Base-by-base conservation (phyloP, 2,113 vertebrate species). In the Coreoperca whiteheadi region DNA sequence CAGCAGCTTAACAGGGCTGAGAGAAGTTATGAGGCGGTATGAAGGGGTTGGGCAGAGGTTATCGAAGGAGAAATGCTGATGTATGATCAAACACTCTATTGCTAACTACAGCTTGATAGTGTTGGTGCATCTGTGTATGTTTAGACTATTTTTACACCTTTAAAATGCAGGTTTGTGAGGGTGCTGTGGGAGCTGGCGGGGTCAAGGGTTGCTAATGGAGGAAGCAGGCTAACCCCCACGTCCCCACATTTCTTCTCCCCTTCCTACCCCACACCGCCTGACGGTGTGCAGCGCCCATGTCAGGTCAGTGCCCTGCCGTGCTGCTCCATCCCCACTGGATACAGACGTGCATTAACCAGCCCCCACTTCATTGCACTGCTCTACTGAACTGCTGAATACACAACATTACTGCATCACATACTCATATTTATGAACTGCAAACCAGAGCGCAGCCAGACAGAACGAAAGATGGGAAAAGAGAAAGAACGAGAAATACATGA, bases 121-220 rank as follows among this genome's bases (percentile, higher is more conserved):
- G 46, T 59, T 9, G 8, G 20, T 54, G 4, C 34, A 34, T 72
- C 7, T 77, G 18, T 15, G 14, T 12, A 8, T 72, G 28, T n/a
- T 76, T 28, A 32, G 20, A 53, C 34, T 51, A 23, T 81, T 77
- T 84, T 74, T 69, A 18, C 4, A 1, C 16, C 18, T 63, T 46
- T 57, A 74, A 89, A 82, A 88, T 82, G n/a, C 41, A 16, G 5
- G 54, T 83, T 75, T 15, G 12, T 81, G 57, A 68, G 64, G 32
- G 53, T 64, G 69, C 68, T 70, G 12, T 34, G 67, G 74, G 75
- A 84, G 51, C 60, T 79, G 51, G 28, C 1, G 4, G 71, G 83
- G 78, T 89, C 77, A 91, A 86, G 89, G 91, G 86, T 81, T 66
- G 50, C 87, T 91, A 92, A 93, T 93, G 90, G 86, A 89, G n/a